Evolutionary conservation across 2,888 invertebrate species (phyloP).

Genomic region (Acrobasis consociella): DNA sequence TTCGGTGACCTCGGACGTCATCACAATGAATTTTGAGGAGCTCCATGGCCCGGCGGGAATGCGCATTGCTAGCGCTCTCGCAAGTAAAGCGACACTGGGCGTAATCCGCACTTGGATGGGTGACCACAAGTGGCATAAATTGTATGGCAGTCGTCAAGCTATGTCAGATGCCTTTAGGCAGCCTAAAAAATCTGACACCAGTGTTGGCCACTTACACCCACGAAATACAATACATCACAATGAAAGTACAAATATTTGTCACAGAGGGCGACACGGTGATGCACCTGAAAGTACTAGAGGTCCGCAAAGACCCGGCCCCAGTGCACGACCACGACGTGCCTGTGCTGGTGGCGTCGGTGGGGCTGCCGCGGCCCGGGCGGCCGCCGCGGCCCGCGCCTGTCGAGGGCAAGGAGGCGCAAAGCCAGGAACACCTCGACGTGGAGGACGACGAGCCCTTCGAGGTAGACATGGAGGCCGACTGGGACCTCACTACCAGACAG

Average conservation of each 20-base stretch:
- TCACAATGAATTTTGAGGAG: too few relatives aligned
- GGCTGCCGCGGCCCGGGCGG: constrained; percentile 68
- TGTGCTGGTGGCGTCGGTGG: constrained; percentile 85
- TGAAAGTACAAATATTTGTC: constrained; percentile 3
- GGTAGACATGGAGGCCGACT: constrained; percentile 84
- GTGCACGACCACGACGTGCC: constrained; percentile 96
- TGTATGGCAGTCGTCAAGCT: too few relatives aligned
- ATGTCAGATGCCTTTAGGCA: too few relatives aligned
- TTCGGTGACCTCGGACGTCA: too few relatives aligned
- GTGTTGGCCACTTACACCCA: too few relatives aligned
- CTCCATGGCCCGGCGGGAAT: too few relatives aligned
- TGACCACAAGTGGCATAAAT: too few relatives aligned
- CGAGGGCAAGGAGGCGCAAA: constrained; percentile 46
- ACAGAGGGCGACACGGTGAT: constrained; percentile 93
- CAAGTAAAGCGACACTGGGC: too few relatives aligned
- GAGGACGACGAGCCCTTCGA: constrained; percentile 82
- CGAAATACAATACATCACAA: too few relatives aligned
- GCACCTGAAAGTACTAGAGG: constrained; percentile 93
- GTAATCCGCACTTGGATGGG: too few relatives aligned
- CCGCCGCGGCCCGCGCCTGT: constrained; percentile 44
- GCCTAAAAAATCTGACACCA: too few relatives aligned
- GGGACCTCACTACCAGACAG: constrained; percentile 98
- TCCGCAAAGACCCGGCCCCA: constrained; percentile 90
- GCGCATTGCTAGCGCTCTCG: too few relatives aligned
- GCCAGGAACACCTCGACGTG: constrained; percentile 74